Percentiles rank a stretch among this genome's conserved stretches.
Conservation (phyloP, 2,797 vertebrate species). For the Erethizon dorsatum region DNA sequence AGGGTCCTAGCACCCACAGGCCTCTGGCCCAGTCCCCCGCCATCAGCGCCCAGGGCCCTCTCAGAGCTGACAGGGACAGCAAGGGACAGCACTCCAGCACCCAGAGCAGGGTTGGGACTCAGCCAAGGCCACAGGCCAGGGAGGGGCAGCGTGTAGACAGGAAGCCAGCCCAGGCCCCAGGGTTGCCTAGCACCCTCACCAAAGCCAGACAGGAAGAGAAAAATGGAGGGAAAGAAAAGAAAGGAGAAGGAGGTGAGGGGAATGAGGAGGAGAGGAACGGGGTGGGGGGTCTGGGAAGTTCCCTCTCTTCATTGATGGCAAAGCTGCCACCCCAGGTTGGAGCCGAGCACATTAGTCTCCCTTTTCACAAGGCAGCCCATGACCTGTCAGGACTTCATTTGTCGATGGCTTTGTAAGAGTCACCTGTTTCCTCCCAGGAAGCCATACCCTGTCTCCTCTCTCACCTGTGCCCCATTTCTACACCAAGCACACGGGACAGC, state of each 20-base stretch:
- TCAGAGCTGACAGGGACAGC: neutral
- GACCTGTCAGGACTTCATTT: neutral
- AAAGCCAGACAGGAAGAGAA: neutral
- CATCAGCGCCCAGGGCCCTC: neutral
- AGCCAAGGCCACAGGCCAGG: neutral
- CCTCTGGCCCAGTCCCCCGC: neutral
- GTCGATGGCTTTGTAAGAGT: neutral
- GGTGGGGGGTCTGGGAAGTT: neutral
- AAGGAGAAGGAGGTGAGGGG: fast-evolving
- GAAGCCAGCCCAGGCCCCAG: neutral
- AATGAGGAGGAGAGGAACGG: neutral
- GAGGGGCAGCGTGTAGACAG: fast-evolving
- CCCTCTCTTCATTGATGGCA: neutral
- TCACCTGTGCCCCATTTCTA: neutral
- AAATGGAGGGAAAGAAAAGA: too few relatives aligned
- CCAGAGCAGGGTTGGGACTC: neutral
- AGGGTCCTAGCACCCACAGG: neutral
- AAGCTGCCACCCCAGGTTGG: neutral
- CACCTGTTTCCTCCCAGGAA: neutral
- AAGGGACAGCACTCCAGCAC: neutral
- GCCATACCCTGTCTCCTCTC: fast-evolving
- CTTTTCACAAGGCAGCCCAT: neutral
- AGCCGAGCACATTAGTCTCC: neutral
- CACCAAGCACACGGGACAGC: too few relatives aligned
- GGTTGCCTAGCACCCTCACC: neutral